Conservation (phyloP, 64 coral and sea anemone species). For the Anthopleura sola region DNA sequence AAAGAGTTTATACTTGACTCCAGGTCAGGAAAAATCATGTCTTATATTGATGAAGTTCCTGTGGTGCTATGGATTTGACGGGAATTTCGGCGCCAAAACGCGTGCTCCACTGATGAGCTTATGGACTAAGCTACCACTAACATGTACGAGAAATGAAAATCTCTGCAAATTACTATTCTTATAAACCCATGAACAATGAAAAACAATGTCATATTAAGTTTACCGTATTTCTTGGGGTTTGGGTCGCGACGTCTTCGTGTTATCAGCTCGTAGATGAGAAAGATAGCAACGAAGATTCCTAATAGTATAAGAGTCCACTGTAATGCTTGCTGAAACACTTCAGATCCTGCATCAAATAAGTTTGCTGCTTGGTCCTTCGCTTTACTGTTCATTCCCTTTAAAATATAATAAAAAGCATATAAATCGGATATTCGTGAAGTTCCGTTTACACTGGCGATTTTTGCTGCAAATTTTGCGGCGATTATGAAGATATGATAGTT, state of each 20-base stretch:
- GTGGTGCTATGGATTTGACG: too few species aligned
- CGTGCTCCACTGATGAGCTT: too few species aligned
- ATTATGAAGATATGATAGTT: too few species aligned
- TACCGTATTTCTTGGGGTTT: conserved; percentile 45
- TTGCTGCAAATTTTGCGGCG: too few species aligned
- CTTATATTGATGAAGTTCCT: too few species aligned
- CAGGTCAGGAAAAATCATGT: too few species aligned
- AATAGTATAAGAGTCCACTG: conserved; percentile 15
- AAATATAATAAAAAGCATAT: not conserved
- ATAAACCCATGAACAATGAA: not conserved
- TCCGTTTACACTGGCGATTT: too few species aligned
- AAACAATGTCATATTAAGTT: not conserved
- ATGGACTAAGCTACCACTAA: too few species aligned
- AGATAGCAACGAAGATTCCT: not conserved
- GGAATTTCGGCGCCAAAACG: too few species aligned
- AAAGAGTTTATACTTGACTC: too few species aligned
- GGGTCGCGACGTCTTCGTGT: conserved; percentile 28
- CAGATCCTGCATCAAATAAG: conserved; percentile 45
- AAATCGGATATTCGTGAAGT: too few species aligned
- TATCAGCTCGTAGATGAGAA: conserved; percentile 29
- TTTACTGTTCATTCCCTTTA: not conserved
- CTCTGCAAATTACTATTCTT: too few species aligned
- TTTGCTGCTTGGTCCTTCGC: conserved; percentile 5
- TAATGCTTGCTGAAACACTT: conserved; percentile 23
- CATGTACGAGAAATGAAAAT: not conserved